Evolutionary conservation across 2,113 vertebrate genomes (phyloP), one percentile per base, ranked within the genome.

Genomic region (Eublepharis macularius): DNA sequence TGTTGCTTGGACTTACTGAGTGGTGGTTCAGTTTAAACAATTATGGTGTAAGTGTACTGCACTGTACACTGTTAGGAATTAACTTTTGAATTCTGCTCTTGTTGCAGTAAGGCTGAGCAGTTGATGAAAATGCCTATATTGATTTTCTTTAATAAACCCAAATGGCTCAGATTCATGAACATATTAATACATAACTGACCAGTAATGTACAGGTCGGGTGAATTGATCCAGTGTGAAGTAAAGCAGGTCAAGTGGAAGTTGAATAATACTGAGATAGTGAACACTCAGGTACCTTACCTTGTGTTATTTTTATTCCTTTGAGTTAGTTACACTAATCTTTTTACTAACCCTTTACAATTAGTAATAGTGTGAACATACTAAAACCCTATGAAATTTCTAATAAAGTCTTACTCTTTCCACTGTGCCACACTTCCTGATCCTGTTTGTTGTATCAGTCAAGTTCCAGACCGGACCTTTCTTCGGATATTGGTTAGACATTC

Each of bases 151-250:
- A 21, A 19, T 83, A 84, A 78, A 1, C 1, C 47, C 39, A 82
- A 36, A 83, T 90, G 88, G 90, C 54, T 49, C 6, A 88, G 60
- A 75, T 68, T 63, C 2, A 77, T 39, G 57, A 87, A 72, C 73
- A 47, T 75, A 45, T 76, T 65, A 45, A 26, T 63, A 77, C 16
- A 34, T 66, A 92, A n/a, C 43, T 4, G 21, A 3, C 51, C 85
- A 80, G 26, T 78, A 87, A 80, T 32, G 82, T n/a, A 0, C 68
- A 29, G 76, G 86, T 85, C 3, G 80, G 13, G 65, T 76, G 36
- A 84, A 72, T 80, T 68, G 45, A 47, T 65, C 14, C 45, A 24
- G 29, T 0, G 0, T 63, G 81, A 54, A 45, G 51, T 39, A 88
- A 85, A 86, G 3, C 6, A 75, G 19, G 6, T 9, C n/a, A 87